Percentiles rank a stretch among this genome's conserved stretches.
Evolutionary conservation across 2,113 vertebrate species (phyloP).

Genomic region (Progne subis): DNA sequence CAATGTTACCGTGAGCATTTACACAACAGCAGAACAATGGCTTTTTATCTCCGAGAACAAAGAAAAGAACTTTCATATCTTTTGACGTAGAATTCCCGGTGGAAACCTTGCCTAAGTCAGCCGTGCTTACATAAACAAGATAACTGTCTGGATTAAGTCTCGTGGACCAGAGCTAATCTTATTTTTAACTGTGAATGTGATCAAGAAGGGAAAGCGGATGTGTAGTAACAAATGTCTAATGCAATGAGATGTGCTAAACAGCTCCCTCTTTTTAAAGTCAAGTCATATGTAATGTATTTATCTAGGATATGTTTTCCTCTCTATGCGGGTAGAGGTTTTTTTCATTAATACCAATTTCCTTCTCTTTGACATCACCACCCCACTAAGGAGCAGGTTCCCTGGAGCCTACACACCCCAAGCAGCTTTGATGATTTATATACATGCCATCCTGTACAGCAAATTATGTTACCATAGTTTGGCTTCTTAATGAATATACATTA

Average conservation of each 20-base stretch:
- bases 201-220: slow-evolving; percentile 11
- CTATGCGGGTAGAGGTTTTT: not conserved
- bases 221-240: slow-evolving; percentile 4
- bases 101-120: slow-evolving; percentile 58
- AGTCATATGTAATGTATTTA: not conserved
- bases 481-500: not conserved
- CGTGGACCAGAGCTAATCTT: slow-evolving; percentile 43
- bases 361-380: not conserved
- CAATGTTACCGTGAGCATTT: slow-evolving; percentile 36
- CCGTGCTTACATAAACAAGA: slow-evolving; percentile 50
- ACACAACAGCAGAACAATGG: slow-evolving; percentile 51
- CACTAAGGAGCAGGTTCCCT: slow-evolving; percentile 10
- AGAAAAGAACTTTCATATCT: slow-evolving; percentile 63
- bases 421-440: not conserved
- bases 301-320: not conserved
- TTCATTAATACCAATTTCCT: not conserved
- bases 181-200: slow-evolving; percentile 63
- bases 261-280: not conserved
- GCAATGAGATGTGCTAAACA: not conserved
- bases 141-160: slow-evolving; percentile 62
- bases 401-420: not conserved
- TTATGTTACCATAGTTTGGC: not conserved
- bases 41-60: slow-evolving; percentile 64
- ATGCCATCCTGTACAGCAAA: not conserved
- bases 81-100: slow-evolving; percentile 29